Percentiles rank a stretch among this genome's conserved stretches.
phyloP scores from a whole-genome alignment of 2,888 invertebrate species.

The Ashinkailepas kermadecensis region DNA sequence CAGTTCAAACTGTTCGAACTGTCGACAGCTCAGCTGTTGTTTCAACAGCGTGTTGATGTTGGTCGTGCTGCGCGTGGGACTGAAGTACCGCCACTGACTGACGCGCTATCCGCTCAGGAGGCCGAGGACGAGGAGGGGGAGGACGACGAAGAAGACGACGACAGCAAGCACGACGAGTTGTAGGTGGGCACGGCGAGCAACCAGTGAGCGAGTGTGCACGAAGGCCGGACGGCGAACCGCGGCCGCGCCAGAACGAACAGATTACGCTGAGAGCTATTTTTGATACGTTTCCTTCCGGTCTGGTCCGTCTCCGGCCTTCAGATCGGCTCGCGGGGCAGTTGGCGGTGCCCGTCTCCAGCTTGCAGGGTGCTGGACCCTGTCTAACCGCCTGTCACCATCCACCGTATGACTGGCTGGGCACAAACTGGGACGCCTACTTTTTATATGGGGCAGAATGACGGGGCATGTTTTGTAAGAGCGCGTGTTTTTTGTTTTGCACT shows the following conservation, averaged over 20 bases:
- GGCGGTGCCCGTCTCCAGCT: no score
- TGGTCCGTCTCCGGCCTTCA: no score
- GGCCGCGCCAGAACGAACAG: not conserved
- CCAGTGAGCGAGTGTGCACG: not conserved
- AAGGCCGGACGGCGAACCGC: no score
- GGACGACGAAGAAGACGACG: constrained; percentile 22
- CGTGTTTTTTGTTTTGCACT: constrained; percentile 6
- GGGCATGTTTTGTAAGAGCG: not conserved
- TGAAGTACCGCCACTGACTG: no score
- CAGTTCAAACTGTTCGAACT: no score
- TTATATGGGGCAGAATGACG: not conserved
- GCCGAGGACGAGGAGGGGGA: constrained; percentile 16
- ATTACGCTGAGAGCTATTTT: not conserved
- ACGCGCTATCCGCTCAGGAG: not conserved
- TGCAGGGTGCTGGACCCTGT: not conserved
- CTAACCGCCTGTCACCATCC: not conserved
- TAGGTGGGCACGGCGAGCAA: not conserved
- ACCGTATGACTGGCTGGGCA: not conserved
- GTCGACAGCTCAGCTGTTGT: no score
- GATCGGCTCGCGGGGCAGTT: no score
- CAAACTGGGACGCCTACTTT: not conserved
- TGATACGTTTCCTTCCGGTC: constrained; percentile 1
- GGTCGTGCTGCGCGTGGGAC: no score
- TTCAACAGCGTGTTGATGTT: no score
- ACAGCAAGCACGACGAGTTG: constrained; percentile 29